Percentiles rank a stretch among this genome's conserved stretches.
phyloP scores from a whole-genome alignment of 1,140 invertebrate species.

The Musca domestica region DNA sequence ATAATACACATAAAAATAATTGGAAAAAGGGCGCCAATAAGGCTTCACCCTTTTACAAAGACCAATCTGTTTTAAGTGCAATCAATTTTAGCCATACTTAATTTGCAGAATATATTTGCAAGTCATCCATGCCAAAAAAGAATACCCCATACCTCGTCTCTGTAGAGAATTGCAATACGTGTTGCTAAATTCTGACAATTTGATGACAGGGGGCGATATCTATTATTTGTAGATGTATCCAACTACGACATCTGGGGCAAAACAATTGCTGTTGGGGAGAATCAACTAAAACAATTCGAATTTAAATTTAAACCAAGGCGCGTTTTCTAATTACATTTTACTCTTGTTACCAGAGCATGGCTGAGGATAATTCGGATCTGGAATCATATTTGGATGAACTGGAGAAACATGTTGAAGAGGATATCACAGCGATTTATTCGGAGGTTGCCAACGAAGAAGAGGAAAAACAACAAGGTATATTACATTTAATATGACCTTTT shows the following conservation, averaged over 20 bases:
- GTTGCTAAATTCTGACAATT: conserved; percentile 32
- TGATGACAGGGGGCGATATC: too few species aligned
- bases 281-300: not conserved
- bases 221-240: not conserved
- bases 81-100: too few species aligned
- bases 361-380: not conserved
- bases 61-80: too few species aligned
- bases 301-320: not conserved
- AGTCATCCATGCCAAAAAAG: too few species aligned
- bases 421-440: not conserved
- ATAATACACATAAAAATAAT: conserved; percentile 44
- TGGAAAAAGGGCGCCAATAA: too few species aligned
- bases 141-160: too few species aligned
- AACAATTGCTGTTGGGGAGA: not conserved
- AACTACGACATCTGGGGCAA: conserved; percentile 12
- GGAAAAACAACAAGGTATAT: not conserved
- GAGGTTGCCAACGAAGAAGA: not conserved
- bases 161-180: too few species aligned
- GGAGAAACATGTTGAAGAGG: too few species aligned
- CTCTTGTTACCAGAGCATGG: not conserved
- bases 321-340: not conserved
- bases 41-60: too few species aligned
- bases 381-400: too few species aligned
- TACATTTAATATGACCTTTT: too few species aligned
- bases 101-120: too few species aligned